Evolutionary conservation across 2,797 vertebrate species (phyloP), one percentile per base, ranked within the genome.

Genomic region (Coregonus sp.): DNA sequence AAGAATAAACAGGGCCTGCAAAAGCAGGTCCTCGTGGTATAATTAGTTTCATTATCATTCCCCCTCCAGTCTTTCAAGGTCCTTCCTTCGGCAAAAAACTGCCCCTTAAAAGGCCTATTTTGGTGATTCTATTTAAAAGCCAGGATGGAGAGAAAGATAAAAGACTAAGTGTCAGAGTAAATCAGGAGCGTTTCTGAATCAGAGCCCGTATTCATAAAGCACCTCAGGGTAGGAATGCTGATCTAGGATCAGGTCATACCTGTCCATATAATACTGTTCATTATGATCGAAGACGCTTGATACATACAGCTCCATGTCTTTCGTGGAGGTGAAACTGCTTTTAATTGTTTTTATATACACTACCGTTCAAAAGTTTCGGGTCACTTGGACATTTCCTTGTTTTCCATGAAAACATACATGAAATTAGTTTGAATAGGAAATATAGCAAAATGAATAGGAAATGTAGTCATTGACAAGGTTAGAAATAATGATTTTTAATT

Each of bases 41-140:
- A 93, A 91, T 94, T 92, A 93, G 83, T 85, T 90, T 93, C 90
- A 94, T 94, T 92, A 93, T 88, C 88, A 86, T 90, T 91, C 82
- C 89, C 85, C 89, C 92, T 92, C 91, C 90, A 80, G 76, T 87
- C 82, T 75, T 84, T 76, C 72, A 31, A 72, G 77, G 80, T 80
- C 77, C 75, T 84, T 75, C 74, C 52, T 70, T 81, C 86, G 82
- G 73, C 82, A 73, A 87, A 79, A 81, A 25, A n/a, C 56, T 61
- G n/a, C 56, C n/a, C 59, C 6, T 61, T 75, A 77, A 78, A 71
- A 63, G 70, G 75, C 72, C 56, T 82, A 82, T 67, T 35, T 35
- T 2, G 65, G 9, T 61, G 7, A 61, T 61, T 9, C 9, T 7
- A 20, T 20, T 18, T 20, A 61, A 61, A 25, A 61, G 20, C n/a